phyloP scores from a whole-genome alignment of 2,888 invertebrate genomes.

The Notodonta ziczac region DNA sequence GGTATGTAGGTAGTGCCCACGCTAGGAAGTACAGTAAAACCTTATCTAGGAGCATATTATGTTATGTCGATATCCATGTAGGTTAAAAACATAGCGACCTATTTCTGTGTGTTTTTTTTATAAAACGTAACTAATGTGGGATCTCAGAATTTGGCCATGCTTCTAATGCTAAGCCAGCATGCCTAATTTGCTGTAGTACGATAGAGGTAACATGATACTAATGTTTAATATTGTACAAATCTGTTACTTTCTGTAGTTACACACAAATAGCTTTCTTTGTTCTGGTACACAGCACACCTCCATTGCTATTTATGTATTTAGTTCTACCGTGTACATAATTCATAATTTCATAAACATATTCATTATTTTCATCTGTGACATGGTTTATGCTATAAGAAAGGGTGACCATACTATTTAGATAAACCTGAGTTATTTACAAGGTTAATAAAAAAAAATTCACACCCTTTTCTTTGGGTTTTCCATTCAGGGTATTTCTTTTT shows the following conservation, averaged over 20 bases:
- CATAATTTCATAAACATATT: not conserved
- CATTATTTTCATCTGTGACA: not conserved
- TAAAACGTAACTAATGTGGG: not conserved
- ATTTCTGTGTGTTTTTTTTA: not conserved
- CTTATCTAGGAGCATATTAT: not conserved
- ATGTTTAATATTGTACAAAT: constrained; percentile 29
- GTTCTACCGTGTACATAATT: not conserved
- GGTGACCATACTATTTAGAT: too few relatives aligned
- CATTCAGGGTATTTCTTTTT: too few relatives aligned
- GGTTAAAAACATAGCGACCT: not conserved
- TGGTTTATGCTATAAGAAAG: too few relatives aligned
- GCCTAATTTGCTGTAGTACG: constrained; percentile 38
- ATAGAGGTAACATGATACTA: constrained; percentile 19
- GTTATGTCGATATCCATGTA: not conserved
- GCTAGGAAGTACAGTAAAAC: not conserved
- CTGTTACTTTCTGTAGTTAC: constrained; percentile 16
- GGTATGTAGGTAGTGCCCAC: constrained; percentile 8
- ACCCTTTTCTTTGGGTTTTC: too few relatives aligned
- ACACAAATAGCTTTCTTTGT: not conserved
- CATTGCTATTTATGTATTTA: not conserved
- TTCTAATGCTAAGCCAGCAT: constrained; percentile 37
- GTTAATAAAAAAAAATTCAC: too few relatives aligned
- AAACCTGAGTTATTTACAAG: too few relatives aligned
- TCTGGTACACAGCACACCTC: not conserved
- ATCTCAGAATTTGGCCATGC: constrained; percentile 39